Evolutionary conservation across 30 jellyfish, hydroid and myxozoan species (phyloP).

Genomic region (Nemopilema nomurai): DNA sequence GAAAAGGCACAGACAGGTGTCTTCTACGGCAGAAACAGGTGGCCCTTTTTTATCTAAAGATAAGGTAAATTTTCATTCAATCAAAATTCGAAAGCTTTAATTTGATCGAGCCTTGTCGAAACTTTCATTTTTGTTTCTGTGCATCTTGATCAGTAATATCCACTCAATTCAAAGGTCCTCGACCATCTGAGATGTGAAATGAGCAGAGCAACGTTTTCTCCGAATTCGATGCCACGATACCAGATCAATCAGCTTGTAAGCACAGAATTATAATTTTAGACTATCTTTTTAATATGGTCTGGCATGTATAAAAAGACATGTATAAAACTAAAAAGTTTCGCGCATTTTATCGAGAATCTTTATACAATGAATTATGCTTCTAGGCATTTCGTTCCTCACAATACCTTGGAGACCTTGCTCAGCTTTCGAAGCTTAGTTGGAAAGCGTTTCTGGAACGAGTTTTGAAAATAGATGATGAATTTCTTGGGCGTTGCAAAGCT

Average conservation of each 20-base stretch:
- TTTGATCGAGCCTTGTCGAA: neutral
- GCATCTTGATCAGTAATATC: neutral
- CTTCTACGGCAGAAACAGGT: too few relatives aligned
- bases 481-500: too few relatives aligned
- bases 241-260: neutral
- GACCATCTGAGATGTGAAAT: neutral
- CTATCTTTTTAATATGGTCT: neutral
- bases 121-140: neutral
- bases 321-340: neutral
- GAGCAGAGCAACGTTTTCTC: neutral
- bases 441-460: neutral
- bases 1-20: too few relatives aligned
- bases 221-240: neutral
- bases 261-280: neutral
- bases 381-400: neutral
- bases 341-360: neutral
- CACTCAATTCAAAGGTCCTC: neutral
- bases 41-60: neutral
- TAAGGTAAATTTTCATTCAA: neutral
- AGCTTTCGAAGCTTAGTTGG: neutral
- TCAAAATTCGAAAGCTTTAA: neutral
- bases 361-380: neutral
- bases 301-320: neutral
- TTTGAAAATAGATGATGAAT: too few relatives aligned
- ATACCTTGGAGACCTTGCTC: neutral